These are phyloP conservation scores for Danio jaintianensis DNA, from an alignment of 2,797 vertebrate genomes.

Conservation along the genomic window DNA sequence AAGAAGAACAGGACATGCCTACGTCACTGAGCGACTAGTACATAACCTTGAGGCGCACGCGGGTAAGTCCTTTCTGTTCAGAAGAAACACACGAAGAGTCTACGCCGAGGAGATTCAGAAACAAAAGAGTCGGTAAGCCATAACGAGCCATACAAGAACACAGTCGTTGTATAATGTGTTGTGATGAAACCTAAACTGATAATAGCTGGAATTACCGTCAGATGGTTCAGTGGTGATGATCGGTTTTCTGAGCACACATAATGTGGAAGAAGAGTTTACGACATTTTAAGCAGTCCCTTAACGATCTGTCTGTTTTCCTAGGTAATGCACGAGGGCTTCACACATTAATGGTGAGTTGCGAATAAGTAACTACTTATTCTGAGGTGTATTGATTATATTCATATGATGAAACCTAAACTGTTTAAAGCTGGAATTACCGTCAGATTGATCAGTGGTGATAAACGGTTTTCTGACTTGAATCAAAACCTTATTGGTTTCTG, in stretches of 20 bases:
- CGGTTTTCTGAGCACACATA: constrained; percentile 82
- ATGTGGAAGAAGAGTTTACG: rapidly evolving
- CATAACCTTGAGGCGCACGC: not conserved
- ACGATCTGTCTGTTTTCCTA: not conserved
- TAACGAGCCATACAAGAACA: not conserved
- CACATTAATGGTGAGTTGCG: not conserved
- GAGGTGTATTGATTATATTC: not conserved
- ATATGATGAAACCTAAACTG: constrained; percentile 63
- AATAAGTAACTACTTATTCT: not conserved
- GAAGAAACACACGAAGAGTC: rapidly evolving
- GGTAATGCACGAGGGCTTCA: not conserved
- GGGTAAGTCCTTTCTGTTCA: not conserved
- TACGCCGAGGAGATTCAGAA: not conserved
- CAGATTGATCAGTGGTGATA: constrained; percentile 63
- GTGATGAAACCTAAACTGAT: constrained; percentile 86
- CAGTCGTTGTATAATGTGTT: constrained; percentile 39
- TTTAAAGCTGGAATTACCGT: constrained; percentile 66
- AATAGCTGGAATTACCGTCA: constrained; percentile 94
- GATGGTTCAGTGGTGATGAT: constrained; percentile 86
- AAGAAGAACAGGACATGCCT: constrained; percentile 1
- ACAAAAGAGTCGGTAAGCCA: not conserved
- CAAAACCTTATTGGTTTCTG: not conserved
- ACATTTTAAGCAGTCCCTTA: not conserved
- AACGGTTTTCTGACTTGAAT: constrained; percentile 58
- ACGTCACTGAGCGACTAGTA: not conserved